phyloP scores from a whole-genome alignment of 2,113 vertebrate genomes.

The Elanoides forficatus region DNA sequence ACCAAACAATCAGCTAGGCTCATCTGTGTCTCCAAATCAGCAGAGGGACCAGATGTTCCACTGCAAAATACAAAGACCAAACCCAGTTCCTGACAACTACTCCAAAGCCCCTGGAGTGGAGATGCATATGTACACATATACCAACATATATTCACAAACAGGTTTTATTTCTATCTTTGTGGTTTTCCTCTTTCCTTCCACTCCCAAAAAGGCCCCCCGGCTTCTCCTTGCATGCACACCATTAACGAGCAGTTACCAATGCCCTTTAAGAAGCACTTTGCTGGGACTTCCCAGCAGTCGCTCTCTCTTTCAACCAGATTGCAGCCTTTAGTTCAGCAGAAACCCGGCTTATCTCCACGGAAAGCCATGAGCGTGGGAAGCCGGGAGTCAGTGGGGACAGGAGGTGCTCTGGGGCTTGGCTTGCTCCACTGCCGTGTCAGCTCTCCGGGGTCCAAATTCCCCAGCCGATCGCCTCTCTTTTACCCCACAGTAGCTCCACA shows the following conservation, averaged over 20 bases:
- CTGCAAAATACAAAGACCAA: neutral
- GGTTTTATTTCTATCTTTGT: neutral
- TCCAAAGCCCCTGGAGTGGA: neutral
- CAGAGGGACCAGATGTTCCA: accelerated
- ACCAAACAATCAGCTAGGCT: neutral
- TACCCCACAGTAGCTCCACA: neutral
- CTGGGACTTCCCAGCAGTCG: neutral
- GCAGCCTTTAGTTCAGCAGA: neutral
- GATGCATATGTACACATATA: accelerated
- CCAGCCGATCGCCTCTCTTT: neutral
- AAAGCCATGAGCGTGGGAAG: neutral
- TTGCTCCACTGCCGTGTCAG: neutral
- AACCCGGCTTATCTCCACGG: neutral
- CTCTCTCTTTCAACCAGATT: neutral
- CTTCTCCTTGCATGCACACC: neutral
- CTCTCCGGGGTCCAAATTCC: neutral
- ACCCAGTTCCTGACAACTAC: neutral
- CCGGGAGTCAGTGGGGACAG: neutral
- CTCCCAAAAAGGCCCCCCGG: neutral
- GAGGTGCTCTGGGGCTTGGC: neutral
- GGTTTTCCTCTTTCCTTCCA: neutral
- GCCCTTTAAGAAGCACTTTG: neutral
- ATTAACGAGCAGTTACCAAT: neutral
- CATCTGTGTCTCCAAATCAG: neutral
- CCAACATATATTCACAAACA: accelerated